Evolutionary conservation across 2,888 invertebrate species (phyloP), one percentile per base, ranked within the genome.

Genomic region (Rhamphomyia laevipes): DNA sequence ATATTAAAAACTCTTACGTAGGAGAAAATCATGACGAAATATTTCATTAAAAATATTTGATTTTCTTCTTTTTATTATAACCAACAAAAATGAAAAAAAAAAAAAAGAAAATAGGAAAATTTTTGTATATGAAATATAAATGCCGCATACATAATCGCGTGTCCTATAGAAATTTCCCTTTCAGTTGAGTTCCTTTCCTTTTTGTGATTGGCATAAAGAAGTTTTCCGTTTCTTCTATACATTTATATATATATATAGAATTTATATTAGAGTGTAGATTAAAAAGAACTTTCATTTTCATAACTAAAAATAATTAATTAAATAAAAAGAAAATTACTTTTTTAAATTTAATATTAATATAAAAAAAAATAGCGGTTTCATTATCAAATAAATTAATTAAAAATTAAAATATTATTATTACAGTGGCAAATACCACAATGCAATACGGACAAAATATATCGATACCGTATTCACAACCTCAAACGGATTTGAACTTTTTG

Each of bases 371-470:
- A n/a, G 10, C n/a, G 4, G 35, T n/a, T 35, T 35, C n/a, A 35
- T 5, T 35, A 40, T 40, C 18, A n/a, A 40, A 40, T n/a, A n/a
- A n/a, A n/a, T n/a, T n/a, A n/a, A 16, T 7, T n/a, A 17, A 21
- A n/a, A 41, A 41, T 18, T 21, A 17, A 7, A 18, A 41, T 12
- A 6, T 41, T 23, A 21, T 41, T 23, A 21, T 68, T 67, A 63
- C 64, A 62, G 70, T 68, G 50, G 67, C 66, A 53, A 71, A 70
- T 54, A 61, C 59, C 54, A 61, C 59, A 50, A 66, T 71, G 68
- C 71, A 71, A 63, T 71, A 71, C 63, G 70, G 71, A 52, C 71
- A 71, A 53, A 71, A 71, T 63, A 69, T 71, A 54, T 69, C 70
- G 55, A 69, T 70, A 63, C 70, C 70, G 45, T 70, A 70, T 58